Conservation (phyloP, 2,888 invertebrate species). For the Meloe dianella region DNA sequence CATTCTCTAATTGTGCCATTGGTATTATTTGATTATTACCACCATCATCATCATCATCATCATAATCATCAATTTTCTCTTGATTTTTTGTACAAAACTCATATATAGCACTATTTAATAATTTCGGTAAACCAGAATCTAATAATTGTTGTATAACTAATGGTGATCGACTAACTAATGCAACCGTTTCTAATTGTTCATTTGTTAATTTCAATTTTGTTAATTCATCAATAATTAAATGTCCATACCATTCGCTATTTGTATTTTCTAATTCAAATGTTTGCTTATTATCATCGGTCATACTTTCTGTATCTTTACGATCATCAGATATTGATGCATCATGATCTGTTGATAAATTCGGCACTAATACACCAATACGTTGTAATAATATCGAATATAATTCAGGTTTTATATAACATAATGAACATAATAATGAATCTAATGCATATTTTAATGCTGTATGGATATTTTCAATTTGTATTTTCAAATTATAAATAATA, state of each 20-base stretch:
- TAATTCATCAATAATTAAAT: slow-evolving; percentile 64
- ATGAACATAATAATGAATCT: slow-evolving; percentile 84
- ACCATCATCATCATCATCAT: slow-evolving; percentile 38
- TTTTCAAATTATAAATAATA: slow-evolving; percentile 78
- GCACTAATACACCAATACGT: slow-evolving; percentile 70
- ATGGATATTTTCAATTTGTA: slow-evolving; percentile 67
- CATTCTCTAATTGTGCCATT: slow-evolving; percentile 66
- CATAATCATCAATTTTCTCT: too few relatives aligned
- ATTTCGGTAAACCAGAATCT: slow-evolving; percentile 74
- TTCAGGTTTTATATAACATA: slow-evolving; percentile 83
- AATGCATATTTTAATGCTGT: slow-evolving; percentile 81
- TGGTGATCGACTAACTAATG: slow-evolving; percentile 81
- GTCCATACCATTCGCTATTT: slow-evolving; percentile 65
- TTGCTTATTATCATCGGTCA: slow-evolving; percentile 74
- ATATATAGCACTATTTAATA: slow-evolving; percentile 69
- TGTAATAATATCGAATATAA: slow-evolving; percentile 76
- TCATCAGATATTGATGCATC: slow-evolving; percentile 67
- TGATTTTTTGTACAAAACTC: slow-evolving; percentile 54
- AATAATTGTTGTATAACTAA: slow-evolving; percentile 77
- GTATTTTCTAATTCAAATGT: slow-evolving; percentile 54
- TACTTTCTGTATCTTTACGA: slow-evolving; percentile 64
- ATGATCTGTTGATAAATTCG: slow-evolving; percentile 61
- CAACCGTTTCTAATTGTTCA: slow-evolving; percentile 76
- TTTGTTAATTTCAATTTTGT: slow-evolving; percentile 65
- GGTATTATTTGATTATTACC: slow-evolving; percentile 46